These are phyloP conservation scores for Heterotilapia buettikoferi DNA, from an alignment of 2,113 vertebrate species.

Conservation along the genomic window DNA sequence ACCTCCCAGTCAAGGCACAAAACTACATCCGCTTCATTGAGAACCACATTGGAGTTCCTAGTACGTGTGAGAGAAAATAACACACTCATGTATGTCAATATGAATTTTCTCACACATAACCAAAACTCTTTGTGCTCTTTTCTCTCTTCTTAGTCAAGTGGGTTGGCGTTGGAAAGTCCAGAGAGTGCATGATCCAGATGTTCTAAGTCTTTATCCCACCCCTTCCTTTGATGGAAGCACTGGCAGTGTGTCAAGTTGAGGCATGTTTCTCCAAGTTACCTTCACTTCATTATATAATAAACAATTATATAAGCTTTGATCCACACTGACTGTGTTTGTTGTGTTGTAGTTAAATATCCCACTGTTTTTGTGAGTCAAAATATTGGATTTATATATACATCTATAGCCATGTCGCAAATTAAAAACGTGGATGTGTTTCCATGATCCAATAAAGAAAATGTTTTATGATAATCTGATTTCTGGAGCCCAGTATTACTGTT, in stretches of 20 bases:
- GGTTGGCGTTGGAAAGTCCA: constrained; percentile 96
- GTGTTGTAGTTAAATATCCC: background rate
- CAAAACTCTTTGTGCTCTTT: background rate
- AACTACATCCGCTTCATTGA: constrained; percentile 94
- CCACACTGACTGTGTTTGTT: background rate
- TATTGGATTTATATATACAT: background rate
- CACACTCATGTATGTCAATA: background rate
- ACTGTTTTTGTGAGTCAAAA: background rate
- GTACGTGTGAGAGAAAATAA: constrained; percentile 60
- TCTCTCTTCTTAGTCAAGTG: constrained; percentile 84
- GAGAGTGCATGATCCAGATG: constrained; percentile 98
- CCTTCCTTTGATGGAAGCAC: background rate
- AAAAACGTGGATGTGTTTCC: background rate
- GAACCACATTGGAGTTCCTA: constrained; percentile 91
- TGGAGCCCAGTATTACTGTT: background rate
- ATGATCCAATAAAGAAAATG: background rate
- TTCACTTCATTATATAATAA: constrained; percentile 14
- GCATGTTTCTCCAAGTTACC: background rate
- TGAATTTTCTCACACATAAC: background rate
- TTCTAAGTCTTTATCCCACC: constrained; percentile 71
- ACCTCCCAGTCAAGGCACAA: constrained; percentile 91
- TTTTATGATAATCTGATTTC: background rate
- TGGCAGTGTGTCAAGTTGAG: background rate
- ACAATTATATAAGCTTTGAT: background rate
- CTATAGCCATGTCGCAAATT: background rate